phyloP scores from a whole-genome alignment of 2,113 vertebrate genomes.

The Cricetomys ansorgei region DNA sequence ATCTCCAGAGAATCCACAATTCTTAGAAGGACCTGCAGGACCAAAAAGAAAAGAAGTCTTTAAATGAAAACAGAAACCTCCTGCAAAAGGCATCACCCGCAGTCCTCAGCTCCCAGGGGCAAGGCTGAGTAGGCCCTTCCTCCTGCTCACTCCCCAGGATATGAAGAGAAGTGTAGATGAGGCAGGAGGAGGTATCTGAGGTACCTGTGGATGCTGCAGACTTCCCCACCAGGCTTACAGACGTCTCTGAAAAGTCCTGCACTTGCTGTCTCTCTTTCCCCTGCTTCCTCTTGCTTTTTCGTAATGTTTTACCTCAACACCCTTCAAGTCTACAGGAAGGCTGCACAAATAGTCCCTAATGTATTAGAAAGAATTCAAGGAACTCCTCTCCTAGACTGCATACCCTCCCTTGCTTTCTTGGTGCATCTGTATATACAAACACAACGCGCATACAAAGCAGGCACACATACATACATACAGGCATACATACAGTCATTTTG shows the following conservation, averaged over 20 bases:
- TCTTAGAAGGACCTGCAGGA: neutral
- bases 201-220: neutral
- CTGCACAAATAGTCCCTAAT: neutral
- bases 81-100: accelerated
- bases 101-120: accelerated
- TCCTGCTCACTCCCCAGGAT: accelerated
- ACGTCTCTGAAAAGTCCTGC: neutral
- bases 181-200: neutral
- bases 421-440: accelerated
- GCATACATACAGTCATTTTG: too few relatives aligned
- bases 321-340: neutral
- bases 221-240: accelerated
- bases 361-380: neutral
- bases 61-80: accelerated
- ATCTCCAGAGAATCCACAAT: neutral
- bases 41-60: accelerated
- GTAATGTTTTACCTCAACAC: neutral
- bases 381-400: neutral
- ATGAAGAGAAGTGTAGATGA: neutral
- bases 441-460: accelerated
- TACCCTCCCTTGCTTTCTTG: neutral
- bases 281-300: neutral
- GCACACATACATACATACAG: neutral
- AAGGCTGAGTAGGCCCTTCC: accelerated
- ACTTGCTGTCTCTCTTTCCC: accelerated